Conservation (phyloP, 2,888 invertebrate genomes). For the Philaethria dido region DNA sequence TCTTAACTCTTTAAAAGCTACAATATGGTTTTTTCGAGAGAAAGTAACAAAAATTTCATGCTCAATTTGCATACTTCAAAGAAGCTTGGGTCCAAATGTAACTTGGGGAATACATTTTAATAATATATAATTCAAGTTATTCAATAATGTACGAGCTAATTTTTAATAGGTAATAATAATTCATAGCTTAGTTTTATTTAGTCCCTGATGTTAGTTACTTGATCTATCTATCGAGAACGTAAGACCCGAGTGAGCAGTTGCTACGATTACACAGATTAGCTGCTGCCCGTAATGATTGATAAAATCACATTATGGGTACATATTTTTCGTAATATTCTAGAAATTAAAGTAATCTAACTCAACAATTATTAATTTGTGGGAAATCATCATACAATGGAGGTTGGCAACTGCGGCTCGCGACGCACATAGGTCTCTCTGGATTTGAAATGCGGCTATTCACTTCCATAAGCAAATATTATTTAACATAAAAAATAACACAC, state of each 20-base stretch:
- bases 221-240: not conserved
- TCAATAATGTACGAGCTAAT: not conserved
- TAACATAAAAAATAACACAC: too few relatives aligned
- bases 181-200: not conserved
- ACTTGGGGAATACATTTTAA: not conserved
- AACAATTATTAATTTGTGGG: too few relatives aligned
- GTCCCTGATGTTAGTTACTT: not conserved
- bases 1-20: slow-evolving; percentile 14
- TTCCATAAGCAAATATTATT: too few relatives aligned
- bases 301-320: too few relatives aligned
- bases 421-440: too few relatives aligned
- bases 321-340: too few relatives aligned
- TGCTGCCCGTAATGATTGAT: too few relatives aligned
- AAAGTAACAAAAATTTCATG: slow-evolving; percentile 23
- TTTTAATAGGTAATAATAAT: not conserved
- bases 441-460: too few relatives aligned
- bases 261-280: too few relatives aligned
- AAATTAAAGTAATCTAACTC: too few relatives aligned
- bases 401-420: too few relatives aligned
- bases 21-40: slow-evolving; percentile 13
- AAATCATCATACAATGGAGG: too few relatives aligned
- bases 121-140: not conserved
- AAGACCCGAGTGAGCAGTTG: not conserved
- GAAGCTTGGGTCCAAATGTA: slow-evolving; percentile 4
- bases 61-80: slow-evolving; percentile 20